A percentile compares a stretch with the other conserved stretches of the same genome.
phyloP scores from a whole-genome alignment of 2,888 invertebrate genomes.

The Dryocosmus kuriphilus region DNA sequence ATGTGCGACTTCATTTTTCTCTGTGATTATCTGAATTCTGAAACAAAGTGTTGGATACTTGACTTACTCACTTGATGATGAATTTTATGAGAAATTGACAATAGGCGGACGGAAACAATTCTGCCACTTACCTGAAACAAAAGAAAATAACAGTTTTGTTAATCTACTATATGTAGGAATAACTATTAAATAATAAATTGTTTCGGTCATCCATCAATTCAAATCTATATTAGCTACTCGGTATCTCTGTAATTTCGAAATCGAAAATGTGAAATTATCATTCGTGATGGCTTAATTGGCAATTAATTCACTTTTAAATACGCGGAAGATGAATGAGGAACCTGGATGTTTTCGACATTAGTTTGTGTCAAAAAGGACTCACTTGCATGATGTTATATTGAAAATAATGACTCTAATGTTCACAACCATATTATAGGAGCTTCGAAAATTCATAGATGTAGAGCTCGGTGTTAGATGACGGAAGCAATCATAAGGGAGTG shows the following conservation, averaged over 20 bases:
- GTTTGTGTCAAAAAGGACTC: not conserved
- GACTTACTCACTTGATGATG: not conserved
- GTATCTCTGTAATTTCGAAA: too few species aligned
- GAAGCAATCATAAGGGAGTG: not conserved
- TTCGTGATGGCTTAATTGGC: not conserved
- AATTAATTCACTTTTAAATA: not conserved
- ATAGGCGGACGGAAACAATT: not conserved
- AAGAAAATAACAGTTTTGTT: not conserved
- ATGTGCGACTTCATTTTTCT: too few species aligned
- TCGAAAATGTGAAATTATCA: not conserved
- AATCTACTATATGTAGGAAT: not conserved
- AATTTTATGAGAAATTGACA: not conserved
- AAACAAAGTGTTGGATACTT: not conserved
- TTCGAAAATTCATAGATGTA: not conserved
- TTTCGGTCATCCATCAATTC: not conserved
- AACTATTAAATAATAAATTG: not conserved
- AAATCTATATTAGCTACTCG: too few species aligned
- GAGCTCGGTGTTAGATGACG: not conserved
- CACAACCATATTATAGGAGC: not conserved
- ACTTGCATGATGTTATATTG: not conserved
- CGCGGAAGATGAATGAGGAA: too few species aligned
- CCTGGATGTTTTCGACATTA: too few species aligned
- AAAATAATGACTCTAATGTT: not conserved
- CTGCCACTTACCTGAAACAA: constrained; percentile 23
- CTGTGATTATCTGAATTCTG: not conserved